Evolutionary conservation across 2,113 vertebrate species (phyloP).

Genomic region (Dipodomys ordii): DNA sequence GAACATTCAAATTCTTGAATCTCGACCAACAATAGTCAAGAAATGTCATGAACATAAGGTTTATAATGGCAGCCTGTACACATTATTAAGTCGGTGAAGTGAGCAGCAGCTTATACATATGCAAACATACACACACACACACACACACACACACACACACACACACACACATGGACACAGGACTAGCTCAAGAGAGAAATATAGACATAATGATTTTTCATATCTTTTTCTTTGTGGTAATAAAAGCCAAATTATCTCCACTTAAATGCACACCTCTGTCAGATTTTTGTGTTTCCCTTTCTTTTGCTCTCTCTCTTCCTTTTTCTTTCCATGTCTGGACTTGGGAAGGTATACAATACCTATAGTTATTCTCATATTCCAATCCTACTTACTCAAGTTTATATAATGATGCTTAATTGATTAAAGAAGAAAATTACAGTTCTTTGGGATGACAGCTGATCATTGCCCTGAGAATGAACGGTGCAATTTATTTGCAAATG

Average conservation of each 20-base stretch:
- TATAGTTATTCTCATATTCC: not conserved
- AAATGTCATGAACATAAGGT: not conserved
- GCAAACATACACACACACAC: not conserved
- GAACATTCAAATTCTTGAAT: not conserved
- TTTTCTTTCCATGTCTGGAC: not conserved
- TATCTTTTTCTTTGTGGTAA: not conserved
- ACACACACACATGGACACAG: not conserved
- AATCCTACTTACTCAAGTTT: not conserved
- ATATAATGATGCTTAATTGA: not conserved
- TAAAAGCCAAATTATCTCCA: not conserved
- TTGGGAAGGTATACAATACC: not conserved
- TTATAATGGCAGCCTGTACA: no score
- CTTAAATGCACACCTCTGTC: not conserved
- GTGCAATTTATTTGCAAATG: conserved; percentile 35
- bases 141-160: not conserved
- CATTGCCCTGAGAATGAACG: conserved; percentile 46
- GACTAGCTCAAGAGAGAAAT: not conserved
- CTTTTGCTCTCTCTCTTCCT: not conserved
- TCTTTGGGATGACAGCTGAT: conserved; percentile 34
- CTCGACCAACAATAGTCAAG: not conserved
- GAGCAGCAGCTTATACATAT: not conserved
- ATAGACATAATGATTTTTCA: not conserved
- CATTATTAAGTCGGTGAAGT: not conserved
- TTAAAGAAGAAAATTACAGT: conserved; percentile 14
- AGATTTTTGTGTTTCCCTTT: not conserved